A percentile compares a stretch with the other conserved stretches of the same genome.
These are phyloP conservation scores for Scyliorhinus canicula DNA, from an alignment of 2,797 vertebrate species.

Conservation along the genomic window DNA sequence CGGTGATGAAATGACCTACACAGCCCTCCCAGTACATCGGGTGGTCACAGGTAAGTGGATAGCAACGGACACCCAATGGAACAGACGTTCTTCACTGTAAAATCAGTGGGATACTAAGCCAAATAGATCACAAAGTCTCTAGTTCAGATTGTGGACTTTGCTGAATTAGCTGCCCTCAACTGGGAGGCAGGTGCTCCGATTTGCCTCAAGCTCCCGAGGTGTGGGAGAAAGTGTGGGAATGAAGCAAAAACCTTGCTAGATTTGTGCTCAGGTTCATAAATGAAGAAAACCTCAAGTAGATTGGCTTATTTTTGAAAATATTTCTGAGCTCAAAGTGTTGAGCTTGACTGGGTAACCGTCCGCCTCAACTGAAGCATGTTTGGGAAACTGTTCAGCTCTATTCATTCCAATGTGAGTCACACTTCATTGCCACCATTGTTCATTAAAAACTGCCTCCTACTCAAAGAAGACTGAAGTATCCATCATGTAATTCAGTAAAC, in stretches of 20 bases:
- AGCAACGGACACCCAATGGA: background rate
- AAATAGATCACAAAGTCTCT: background rate
- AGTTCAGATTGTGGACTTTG: background rate
- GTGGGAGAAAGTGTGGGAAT: background rate
- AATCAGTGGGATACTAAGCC: background rate
- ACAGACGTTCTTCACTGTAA: background rate
- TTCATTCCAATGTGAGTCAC: slow-evolving; percentile 22
- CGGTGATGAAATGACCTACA: background rate
- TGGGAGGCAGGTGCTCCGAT: background rate
- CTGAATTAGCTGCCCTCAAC: background rate
- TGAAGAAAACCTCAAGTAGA: background rate
- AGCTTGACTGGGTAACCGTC: background rate
- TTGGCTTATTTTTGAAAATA: background rate
- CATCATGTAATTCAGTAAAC: background rate
- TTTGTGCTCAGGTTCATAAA: background rate
- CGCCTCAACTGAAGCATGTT: background rate
- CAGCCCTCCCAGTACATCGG: background rate
- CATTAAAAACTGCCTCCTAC: background rate
- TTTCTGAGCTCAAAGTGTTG: background rate
- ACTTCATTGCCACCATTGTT: slow-evolving; percentile 27
- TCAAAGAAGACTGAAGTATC: slow-evolving; percentile 25
- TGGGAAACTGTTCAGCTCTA: background rate
- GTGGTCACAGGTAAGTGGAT: background rate
- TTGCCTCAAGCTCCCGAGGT: background rate
- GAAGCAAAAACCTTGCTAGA: background rate